Evolutionary conservation across 2,888 invertebrate genomes (phyloP).

Genomic region (Drosophila formosana): DNA sequence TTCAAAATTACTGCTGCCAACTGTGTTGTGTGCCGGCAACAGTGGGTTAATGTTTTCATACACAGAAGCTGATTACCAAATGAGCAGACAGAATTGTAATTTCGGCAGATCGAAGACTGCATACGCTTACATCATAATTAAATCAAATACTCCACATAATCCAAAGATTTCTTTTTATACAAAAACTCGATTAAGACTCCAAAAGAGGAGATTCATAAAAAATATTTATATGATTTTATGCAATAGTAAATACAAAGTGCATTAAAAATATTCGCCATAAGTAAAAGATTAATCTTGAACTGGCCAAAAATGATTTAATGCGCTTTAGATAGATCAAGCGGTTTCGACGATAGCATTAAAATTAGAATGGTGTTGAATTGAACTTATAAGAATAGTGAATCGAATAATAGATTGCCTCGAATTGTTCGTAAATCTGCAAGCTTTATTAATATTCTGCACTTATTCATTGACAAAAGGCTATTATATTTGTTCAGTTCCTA

Average conservation of each 20-base stretch:
- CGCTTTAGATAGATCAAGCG: neutral
- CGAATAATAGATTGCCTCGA: too few relatives aligned
- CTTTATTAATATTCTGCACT: neutral
- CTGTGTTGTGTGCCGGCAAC: constrained; percentile 16
- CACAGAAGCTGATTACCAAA: constrained; percentile 53
- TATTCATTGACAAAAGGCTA: too few relatives aligned
- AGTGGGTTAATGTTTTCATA: constrained; percentile 45
- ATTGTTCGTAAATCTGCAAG: neutral
- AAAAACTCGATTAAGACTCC: too few relatives aligned
- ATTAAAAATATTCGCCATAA: neutral
- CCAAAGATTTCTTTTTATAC: neutral
- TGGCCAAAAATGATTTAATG: constrained; percentile 17
- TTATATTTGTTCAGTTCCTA: neutral
- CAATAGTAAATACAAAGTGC: neutral
- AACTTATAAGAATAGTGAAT: too few relatives aligned
- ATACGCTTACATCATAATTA: neutral
- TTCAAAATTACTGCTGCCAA: constrained; percentile 60
- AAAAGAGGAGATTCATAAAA: neutral
- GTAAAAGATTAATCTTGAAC: neutral
- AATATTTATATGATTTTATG: too few relatives aligned
- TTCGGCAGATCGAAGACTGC: neutral
- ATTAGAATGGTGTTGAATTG: neutral
- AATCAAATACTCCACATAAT: neutral
- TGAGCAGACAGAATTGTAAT: neutral
- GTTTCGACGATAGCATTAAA: neutral